These are phyloP conservation scores for Apamea monoglypha DNA, from an alignment of 2,888 invertebrate genomes.

Conservation along the genomic window DNA sequence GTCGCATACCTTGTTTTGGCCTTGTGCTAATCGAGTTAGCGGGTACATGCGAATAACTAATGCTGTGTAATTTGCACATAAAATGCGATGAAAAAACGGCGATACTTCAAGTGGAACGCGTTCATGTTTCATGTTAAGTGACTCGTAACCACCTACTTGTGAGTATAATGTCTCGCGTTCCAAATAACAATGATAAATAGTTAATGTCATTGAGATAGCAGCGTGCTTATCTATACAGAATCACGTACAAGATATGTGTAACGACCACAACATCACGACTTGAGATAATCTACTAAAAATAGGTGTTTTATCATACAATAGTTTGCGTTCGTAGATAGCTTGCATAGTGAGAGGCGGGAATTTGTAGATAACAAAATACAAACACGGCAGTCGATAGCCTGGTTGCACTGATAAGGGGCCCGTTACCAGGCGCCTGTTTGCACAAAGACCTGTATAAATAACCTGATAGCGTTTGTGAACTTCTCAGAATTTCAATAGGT, in stretches of 20 bases:
- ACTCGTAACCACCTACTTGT: constrained; percentile 67
- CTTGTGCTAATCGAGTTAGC: constrained; percentile 88
- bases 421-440: constrained; percentile 75
- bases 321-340: constrained; percentile 80
- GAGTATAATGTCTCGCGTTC: constrained; percentile 64
- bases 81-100: constrained; percentile 72
- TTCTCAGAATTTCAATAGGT: constrained; percentile 67
- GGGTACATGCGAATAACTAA: constrained; percentile 83
- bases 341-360: constrained; percentile 78
- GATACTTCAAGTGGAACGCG: constrained; percentile 70
- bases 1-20: constrained; percentile 87
- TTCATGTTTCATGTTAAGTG: constrained; percentile 70
- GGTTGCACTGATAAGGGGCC: constrained; percentile 83
- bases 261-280: constrained; percentile 69
- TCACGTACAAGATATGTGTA: constrained; percentile 71
- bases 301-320: constrained; percentile 80
- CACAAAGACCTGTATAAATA: constrained; percentile 68
- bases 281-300: constrained; percentile 80
- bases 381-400: constrained; percentile 88
- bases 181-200: constrained; percentile 72
- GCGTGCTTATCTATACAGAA: constrained; percentile 67
- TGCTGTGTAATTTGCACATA: constrained; percentile 82
- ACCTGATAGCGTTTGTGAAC: constrained; percentile 63
- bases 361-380: constrained; percentile 83
- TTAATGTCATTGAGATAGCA: constrained; percentile 68